Conservation (phyloP, 2,113 vertebrate genomes). For the Gadus chalcogrammus region DNA sequence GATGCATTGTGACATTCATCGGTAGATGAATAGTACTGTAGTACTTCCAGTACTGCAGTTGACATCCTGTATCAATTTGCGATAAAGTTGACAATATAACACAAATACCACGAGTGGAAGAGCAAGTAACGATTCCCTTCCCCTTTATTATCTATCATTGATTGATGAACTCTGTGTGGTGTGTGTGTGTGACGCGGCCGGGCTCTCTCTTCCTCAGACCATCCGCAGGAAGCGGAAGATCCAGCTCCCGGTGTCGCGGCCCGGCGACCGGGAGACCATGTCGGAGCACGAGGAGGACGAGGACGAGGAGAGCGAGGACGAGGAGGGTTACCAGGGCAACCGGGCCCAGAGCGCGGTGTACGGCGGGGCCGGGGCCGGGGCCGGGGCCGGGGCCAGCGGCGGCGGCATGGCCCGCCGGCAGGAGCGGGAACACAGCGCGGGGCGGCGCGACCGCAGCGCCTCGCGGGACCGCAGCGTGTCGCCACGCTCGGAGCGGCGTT, state of each 20-base stretch:
- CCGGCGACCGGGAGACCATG: conserved; percentile 83
- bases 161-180: too few species aligned
- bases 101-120: too few species aligned
- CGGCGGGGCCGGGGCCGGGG: conserved; percentile 46
- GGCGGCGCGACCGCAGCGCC: conserved; percentile 81
- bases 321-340: conserved; percentile 74
- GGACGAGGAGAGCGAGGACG: conserved; percentile 83
- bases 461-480: conserved; percentile 89
- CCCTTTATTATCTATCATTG: too few species aligned
- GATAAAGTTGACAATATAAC: too few species aligned
- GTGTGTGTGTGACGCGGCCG: background rate
- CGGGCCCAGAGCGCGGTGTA: conserved; percentile 64
- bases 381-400: conserved; percentile 63
- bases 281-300: conserved; percentile 91
- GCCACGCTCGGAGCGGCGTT: conserved; percentile 86
- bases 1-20: too few species aligned
- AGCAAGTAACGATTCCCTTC: too few species aligned
- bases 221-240: conserved; percentile 96
- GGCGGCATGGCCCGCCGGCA: conserved; percentile 74
- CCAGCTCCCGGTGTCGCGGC: conserved; percentile 85
- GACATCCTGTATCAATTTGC: too few species aligned
- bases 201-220: conserved; percentile 70
- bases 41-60: too few species aligned
- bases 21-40: too few species aligned
- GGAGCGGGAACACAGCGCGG: conserved; percentile 58